Percentiles rank a stretch among this genome's conserved stretches.
phyloP scores from a whole-genome alignment of 2,888 invertebrate species.

The Heliconius aoede region DNA sequence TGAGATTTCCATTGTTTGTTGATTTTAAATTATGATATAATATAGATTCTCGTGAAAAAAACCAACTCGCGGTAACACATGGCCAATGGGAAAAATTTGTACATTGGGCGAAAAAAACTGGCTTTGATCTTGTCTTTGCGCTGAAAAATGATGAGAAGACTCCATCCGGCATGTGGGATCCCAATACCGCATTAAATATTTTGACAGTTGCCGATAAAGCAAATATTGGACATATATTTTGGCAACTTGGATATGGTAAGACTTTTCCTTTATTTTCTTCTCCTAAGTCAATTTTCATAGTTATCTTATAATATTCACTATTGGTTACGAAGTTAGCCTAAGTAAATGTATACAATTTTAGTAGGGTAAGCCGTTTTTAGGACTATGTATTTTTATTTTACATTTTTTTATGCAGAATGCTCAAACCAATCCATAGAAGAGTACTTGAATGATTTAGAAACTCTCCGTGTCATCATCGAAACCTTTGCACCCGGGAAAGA shows the following conservation, averaged over 20 bases:
- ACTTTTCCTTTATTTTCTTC: not conserved
- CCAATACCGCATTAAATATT: slow-evolving; percentile 86
- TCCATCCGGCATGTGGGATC: slow-evolving; percentile 85
- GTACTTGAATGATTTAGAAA: slow-evolving; percentile 85
- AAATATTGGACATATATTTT: slow-evolving; percentile 85
- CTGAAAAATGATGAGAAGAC: slow-evolving; percentile 84
- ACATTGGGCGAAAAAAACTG: slow-evolving; percentile 81
- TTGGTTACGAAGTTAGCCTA: too few relatives aligned
- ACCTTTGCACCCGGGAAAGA: slow-evolving; percentile 83
- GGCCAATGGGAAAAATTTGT: slow-evolving; percentile 69
- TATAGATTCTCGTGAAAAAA: slow-evolving; percentile 24
- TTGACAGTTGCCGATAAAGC: slow-evolving; percentile 87
- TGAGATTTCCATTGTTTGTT: too few relatives aligned
- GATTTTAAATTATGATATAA: not conserved
- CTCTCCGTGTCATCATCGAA: slow-evolving; percentile 86
- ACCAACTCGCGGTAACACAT: slow-evolving; percentile 56
- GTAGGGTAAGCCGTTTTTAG: not conserved
- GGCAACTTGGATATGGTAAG: slow-evolving; percentile 90
- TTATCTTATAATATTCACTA: too few relatives aligned
- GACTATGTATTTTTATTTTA: not conserved
- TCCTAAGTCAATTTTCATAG: too few relatives aligned
- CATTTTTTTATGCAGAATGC: slow-evolving; percentile 69
- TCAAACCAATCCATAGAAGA: slow-evolving; percentile 79
- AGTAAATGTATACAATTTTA: not conserved
- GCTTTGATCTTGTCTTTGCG: slow-evolving; percentile 87